These are phyloP conservation scores for Propithecus deckenii DNA, from an alignment of 2,797 vertebrate species.

Conservation along the genomic window DNA sequence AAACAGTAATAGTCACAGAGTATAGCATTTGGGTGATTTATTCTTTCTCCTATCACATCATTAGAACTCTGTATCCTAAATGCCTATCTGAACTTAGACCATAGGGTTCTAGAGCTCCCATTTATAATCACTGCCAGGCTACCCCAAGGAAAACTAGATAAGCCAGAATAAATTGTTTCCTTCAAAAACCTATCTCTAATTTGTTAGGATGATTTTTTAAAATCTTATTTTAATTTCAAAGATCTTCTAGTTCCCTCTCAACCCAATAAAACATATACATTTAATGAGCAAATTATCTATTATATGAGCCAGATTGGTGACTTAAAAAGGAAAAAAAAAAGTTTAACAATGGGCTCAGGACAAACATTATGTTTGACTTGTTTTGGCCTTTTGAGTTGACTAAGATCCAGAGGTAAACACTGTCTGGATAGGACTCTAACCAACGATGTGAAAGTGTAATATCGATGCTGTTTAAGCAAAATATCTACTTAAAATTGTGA, in stretches of 20 bases:
- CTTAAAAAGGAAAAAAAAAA: background rate
- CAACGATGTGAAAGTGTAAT: background rate
- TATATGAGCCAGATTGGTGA: background rate
- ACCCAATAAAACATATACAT: background rate
- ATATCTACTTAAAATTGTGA: background rate
- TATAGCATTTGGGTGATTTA: background rate
- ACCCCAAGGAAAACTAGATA: background rate
- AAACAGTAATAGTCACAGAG: background rate
- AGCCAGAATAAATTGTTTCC: background rate
- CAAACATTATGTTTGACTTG: background rate
- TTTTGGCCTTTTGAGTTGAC: slow-evolving; percentile 26
- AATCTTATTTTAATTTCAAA: slow-evolving; percentile 44
- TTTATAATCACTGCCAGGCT: background rate
- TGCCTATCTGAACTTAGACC: background rate
- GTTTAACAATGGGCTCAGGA: background rate
- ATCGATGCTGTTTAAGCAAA: background rate
- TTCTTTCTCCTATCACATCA: background rate
- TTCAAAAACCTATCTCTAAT: background rate
- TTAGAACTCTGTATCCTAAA: background rate
- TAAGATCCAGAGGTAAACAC: background rate
- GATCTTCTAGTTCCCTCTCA: background rate
- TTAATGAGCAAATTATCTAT: slow-evolving; percentile 31
- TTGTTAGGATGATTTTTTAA: slow-evolving; percentile 5
- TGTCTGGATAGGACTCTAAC: background rate
- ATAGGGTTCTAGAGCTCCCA: background rate